These are phyloP conservation scores for Pogonomyrmex californicus DNA, from an alignment of 1,140 invertebrate species.

Conservation along the genomic window DNA sequence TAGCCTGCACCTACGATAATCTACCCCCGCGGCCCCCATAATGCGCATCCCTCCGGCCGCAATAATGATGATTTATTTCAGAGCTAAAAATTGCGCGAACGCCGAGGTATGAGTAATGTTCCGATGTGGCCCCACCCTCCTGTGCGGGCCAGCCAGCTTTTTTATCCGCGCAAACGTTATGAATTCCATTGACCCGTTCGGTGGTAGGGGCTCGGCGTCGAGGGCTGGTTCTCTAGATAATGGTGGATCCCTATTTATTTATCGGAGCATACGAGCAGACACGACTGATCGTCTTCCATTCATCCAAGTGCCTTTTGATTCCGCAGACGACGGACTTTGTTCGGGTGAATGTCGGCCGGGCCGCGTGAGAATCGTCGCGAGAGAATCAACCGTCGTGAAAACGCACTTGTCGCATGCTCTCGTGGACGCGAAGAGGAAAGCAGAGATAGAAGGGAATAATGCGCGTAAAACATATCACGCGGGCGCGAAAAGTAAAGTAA, in stretches of 20 bases:
- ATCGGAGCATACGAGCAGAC: constrained; percentile 79
- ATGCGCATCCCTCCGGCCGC: constrained; percentile 84
- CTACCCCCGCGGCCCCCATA: constrained; percentile 83
- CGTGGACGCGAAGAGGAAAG: constrained; percentile 28
- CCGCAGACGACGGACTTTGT: constrained; percentile 71
- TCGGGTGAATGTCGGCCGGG: constrained; percentile 57
- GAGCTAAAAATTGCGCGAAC: constrained; percentile 85
- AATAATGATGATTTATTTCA: constrained; percentile 87
- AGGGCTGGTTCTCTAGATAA: constrained; percentile 83
- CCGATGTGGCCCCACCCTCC: constrained; percentile 81
- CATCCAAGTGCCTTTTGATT: constrained; percentile 76
- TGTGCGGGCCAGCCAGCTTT: constrained; percentile 77
- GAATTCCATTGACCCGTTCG: constrained; percentile 84
- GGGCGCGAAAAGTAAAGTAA: constrained; percentile 22
- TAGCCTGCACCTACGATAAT: constrained; percentile 81
- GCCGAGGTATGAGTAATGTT: constrained; percentile 85
- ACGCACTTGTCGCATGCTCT: constrained; percentile 54
- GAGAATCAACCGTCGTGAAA: constrained; percentile 58
- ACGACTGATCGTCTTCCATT: constrained; percentile 77
- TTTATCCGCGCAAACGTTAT: constrained; percentile 83
- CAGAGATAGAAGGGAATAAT: constrained; percentile 53
- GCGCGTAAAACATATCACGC: constrained; percentile 57
- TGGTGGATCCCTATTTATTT: constrained; percentile 84
- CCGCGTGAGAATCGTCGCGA: constrained; percentile 66
- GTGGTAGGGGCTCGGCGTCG: constrained; percentile 78